Evolutionary conservation across 1,140 invertebrate genomes (phyloP).

Genomic region (Aricia agestis): DNA sequence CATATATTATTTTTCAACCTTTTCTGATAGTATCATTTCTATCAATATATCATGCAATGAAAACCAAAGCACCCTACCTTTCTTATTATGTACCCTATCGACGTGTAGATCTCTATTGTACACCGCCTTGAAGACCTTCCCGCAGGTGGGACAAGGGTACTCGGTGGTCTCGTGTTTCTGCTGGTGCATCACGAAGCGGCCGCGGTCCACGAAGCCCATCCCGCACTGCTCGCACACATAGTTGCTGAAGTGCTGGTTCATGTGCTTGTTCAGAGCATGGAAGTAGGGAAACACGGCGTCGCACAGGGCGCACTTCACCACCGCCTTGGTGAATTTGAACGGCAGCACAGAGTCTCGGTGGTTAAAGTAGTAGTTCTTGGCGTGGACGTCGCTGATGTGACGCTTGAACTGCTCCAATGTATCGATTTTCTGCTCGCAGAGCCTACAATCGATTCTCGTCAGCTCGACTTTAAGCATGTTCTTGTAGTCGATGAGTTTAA

Average conservation of each 20-base stretch:
- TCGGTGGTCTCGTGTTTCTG: conserved; percentile 62
- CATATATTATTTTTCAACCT: too few relatives aligned
- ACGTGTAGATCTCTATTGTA: conserved; percentile 61
- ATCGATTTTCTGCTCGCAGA: conserved; percentile 44
- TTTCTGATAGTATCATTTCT: too few relatives aligned
- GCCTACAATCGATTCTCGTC: conserved; percentile 53
- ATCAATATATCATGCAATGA: too few relatives aligned
- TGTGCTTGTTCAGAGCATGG: conserved; percentile 63
- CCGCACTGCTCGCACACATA: conserved; percentile 81
- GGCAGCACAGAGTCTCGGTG: conserved; percentile 51
- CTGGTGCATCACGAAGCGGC: conserved; percentile 67
- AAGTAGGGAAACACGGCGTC: conserved; percentile 52
- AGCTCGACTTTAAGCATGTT: conserved; percentile 63
- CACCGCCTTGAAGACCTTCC: conserved; percentile 54
- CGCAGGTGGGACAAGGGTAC: conserved; percentile 71
- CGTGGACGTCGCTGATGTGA: conserved; percentile 47
- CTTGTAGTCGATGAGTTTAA: conserved; percentile 55
- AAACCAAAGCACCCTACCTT: conserved; percentile 16
- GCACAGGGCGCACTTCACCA: conserved; percentile 53
- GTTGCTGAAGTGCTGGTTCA: conserved; percentile 67
- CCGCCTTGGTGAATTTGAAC: conserved; percentile 46
- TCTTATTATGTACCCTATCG: conserved; percentile 57
- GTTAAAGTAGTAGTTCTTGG: conserved; percentile 55
- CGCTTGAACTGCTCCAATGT: conserved; percentile 49
- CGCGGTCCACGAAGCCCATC: conserved; percentile 74